These are phyloP conservation scores for Pseudococcus longispinus DNA, from an alignment of 2,888 invertebrate genomes.

Conservation along the genomic window DNA sequence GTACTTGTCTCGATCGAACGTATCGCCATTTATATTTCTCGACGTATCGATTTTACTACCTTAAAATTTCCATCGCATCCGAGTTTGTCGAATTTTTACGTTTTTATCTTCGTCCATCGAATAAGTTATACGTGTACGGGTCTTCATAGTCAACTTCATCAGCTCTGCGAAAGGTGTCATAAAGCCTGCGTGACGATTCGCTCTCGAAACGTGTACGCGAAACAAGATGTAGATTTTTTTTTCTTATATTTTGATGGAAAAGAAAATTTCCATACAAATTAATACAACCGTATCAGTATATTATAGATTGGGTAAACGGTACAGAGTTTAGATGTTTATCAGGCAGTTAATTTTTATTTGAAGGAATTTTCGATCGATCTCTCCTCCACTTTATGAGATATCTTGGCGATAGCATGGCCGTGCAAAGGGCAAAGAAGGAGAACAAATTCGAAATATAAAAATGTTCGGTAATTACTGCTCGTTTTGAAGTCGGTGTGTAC, in stretches of 20 bases:
- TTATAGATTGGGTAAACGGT: not conserved
- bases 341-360: slow-evolving; percentile 33
- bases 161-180: slow-evolving; percentile 1
- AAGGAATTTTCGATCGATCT: slow-evolving; percentile 38
- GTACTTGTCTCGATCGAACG: not conserved
- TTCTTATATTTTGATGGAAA: not conserved
- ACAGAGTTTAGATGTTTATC: slow-evolving; percentile 21
- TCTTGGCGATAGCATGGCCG: not conserved
- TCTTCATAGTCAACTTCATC: slow-evolving; percentile 32
- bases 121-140: not conserved
- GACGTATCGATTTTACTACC: slow-evolving; percentile 38
- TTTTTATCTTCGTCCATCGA: not conserved
- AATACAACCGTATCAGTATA: not conserved
- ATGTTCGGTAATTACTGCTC: not conserved
- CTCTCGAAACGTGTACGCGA: not conserved
- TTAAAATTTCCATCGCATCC: not conserved
- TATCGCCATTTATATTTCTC: not conserved
- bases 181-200: slow-evolving; percentile 6
- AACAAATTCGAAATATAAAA: slow-evolving; percentile 3
- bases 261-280: slow-evolving; percentile 39
- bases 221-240: not conserved
- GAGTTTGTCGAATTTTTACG: slow-evolving; percentile 12
- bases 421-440: not conserved
- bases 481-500: not conserved
- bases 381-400: not conserved